These are phyloP conservation scores for Coleophora deauratella DNA, from an alignment of 2,888 invertebrate species.

Conservation along the genomic window DNA sequence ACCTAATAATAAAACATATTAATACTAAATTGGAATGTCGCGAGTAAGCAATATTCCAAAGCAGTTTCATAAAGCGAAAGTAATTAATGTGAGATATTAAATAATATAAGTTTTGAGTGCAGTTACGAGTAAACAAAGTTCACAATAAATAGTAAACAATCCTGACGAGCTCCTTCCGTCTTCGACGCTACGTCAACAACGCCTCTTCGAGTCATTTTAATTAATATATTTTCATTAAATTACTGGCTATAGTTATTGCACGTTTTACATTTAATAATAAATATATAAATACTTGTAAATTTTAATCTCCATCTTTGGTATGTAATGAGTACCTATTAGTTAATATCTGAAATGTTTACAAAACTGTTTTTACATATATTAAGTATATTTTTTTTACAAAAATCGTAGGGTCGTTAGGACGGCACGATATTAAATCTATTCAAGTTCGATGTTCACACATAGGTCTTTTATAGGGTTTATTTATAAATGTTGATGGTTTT, in stretches of 20 bases:
- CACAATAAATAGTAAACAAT: constrained; percentile 68
- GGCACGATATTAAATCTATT: constrained; percentile 72
- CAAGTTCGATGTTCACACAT: constrained; percentile 68
- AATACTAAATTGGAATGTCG: constrained; percentile 53
- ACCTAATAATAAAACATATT: constrained; percentile 54
- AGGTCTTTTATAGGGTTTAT: constrained; percentile 51
- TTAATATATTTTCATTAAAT: constrained; percentile 70
- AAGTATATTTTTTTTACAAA: constrained; percentile 70
- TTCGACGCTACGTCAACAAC: constrained; percentile 39
- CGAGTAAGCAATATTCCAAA: constrained; percentile 38
- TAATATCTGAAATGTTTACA: constrained; percentile 71
- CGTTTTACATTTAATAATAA: constrained; percentile 73
- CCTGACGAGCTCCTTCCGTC: constrained; percentile 16
- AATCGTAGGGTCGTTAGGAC: constrained; percentile 74
- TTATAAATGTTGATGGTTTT: constrained; percentile 14
- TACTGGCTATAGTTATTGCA: constrained; percentile 74
- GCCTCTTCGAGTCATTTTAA: constrained; percentile 62
- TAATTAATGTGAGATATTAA: constrained; percentile 27
- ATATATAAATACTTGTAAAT: constrained; percentile 75
- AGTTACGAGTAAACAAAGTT: constrained; percentile 56
- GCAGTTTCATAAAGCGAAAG: constrained; percentile 42
- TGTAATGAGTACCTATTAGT: constrained; percentile 68
- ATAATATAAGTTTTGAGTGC: constrained; percentile 29
- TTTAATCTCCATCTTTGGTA: constrained; percentile 69
- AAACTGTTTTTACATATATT: constrained; percentile 67